Conservation (phyloP, 2,888 invertebrate species). For the Dicyrtoma fusca region DNA sequence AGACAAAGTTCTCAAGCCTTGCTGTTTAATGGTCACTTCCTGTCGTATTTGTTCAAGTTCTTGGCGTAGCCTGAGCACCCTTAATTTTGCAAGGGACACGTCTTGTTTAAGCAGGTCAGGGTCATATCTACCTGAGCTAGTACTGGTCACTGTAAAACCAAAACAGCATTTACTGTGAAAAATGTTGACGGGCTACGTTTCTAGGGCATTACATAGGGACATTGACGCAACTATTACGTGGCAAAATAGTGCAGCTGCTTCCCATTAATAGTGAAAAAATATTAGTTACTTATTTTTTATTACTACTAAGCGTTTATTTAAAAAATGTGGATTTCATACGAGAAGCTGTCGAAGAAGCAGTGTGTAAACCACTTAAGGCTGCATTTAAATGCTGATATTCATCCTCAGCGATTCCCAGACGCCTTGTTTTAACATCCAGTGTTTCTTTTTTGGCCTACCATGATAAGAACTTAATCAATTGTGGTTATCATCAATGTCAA, state of each 20-base stretch:
- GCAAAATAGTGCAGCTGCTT: too few species aligned
- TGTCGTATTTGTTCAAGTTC: slow-evolving; percentile 89
- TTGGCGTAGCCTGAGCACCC: slow-evolving; percentile 84
- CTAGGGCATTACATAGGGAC: too few species aligned
- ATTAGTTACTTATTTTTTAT: too few species aligned
- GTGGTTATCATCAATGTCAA: not conserved
- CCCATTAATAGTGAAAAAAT: too few species aligned
- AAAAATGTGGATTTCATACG: slow-evolving; percentile 52
- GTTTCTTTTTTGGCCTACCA: slow-evolving; percentile 93
- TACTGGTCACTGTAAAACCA: slow-evolving; percentile 70
- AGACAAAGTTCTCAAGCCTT: slow-evolving; percentile 88
- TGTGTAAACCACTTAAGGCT: slow-evolving; percentile 65
- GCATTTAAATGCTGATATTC: slow-evolving; percentile 93
- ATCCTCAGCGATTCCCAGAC: slow-evolving; percentile 89
- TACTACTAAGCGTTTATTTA: not conserved
- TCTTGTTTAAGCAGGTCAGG: slow-evolving; percentile 91
- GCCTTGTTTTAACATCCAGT: slow-evolving; percentile 92
- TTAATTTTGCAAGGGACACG: slow-evolving; percentile 76
- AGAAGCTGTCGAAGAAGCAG: slow-evolving; percentile 55
- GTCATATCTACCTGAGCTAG: slow-evolving; percentile 88
- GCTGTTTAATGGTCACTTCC: slow-evolving; percentile 87
- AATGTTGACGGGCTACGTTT: too few species aligned
- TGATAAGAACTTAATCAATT: not conserved
- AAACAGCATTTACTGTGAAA: too few species aligned
- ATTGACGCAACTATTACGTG: too few species aligned